Evolutionary conservation across 2,113 vertebrate species (phyloP).

Genomic region (Sterrhoptilus dennistouni): DNA sequence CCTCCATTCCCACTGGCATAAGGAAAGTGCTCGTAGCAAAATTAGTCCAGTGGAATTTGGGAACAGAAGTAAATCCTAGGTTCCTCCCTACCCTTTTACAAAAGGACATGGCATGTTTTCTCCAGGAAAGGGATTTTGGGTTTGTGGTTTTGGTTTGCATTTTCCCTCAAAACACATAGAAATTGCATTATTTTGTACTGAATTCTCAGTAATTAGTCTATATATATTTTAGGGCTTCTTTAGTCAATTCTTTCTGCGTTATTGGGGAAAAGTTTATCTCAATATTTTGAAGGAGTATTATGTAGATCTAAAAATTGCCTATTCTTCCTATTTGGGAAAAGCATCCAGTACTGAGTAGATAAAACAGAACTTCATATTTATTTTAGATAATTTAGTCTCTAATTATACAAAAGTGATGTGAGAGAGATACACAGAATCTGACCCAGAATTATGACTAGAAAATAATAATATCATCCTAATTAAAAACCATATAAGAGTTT

Average conservation of each 20-base stretch:
- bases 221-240: neutral
- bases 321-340: neutral
- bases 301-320: neutral
- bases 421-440: constrained; percentile 10
- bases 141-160: neutral
- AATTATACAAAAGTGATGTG: constrained; percentile 21
- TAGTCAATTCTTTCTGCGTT: neutral
- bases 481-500: constrained; percentile 12
- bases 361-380: constrained; percentile 31
- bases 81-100: neutral
- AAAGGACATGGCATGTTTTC: neutral
- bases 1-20: neutral
- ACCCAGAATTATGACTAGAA: constrained; percentile 29
- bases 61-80: neutral
- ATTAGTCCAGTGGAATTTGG: neutral
- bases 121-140: neutral
- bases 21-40: neutral
- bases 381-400: constrained; percentile 29
- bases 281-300: neutral
- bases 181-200: neutral
- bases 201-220: neutral
- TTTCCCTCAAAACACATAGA: neutral
- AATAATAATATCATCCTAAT: constrained; percentile 41
- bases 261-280: neutral
- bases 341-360: neutral